Evolutionary conservation across 1,140 invertebrate species (phyloP), one percentile per base, ranked within the genome.

Genomic region (Pectinophora gossypiella): DNA sequence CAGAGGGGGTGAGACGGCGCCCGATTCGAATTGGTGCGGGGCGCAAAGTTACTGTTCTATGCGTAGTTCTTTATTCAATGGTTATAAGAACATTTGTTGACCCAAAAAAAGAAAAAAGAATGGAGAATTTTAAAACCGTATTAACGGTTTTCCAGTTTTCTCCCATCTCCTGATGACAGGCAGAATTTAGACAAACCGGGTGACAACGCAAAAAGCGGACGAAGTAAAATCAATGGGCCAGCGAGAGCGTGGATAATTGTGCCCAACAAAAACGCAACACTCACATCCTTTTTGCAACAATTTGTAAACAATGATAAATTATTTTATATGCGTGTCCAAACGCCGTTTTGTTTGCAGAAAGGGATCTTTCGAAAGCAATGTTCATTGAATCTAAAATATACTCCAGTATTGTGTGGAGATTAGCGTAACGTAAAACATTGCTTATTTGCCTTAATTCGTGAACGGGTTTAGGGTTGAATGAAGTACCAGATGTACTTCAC

Each of bases 291-390:
- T 40, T 40, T 40, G 36, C 16, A 40, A 40, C 36, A 40, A 40
- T 40, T 18, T 40, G 36, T 40, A 40, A 40, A 40, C 36, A 40
- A 40, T 40, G 36, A 40, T 40, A 40, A 40, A 40, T 40, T 15
- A 18, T 15, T 40, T 15, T 3, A 18, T 15, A 16, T 15, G 36
- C 36, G n/a, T 40, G 36, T 12, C 16, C 7, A 16, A 40, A 15
- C 36, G 36, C 7, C 36, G 13, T 40, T 40, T 40, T 40, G 36
- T 40, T 32, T 32, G 2, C n/a, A n/a, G n/a, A n/a, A n/a, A n/a
- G n/a, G n/a, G n/a, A n/a, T n/a, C n/a, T n/a, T n/a, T n/a, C n/a
- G 4, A 10, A 10, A 23, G 22, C 4, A 23, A 23, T 5, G 22
- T 23, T 23, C 22, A 23, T 23, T 23, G 22, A 23, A 4, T 23